Evolutionary conservation across 2,888 invertebrate genomes (phyloP), one percentile per base, ranked within the genome.

Genomic region (Tachina fera): DNA sequence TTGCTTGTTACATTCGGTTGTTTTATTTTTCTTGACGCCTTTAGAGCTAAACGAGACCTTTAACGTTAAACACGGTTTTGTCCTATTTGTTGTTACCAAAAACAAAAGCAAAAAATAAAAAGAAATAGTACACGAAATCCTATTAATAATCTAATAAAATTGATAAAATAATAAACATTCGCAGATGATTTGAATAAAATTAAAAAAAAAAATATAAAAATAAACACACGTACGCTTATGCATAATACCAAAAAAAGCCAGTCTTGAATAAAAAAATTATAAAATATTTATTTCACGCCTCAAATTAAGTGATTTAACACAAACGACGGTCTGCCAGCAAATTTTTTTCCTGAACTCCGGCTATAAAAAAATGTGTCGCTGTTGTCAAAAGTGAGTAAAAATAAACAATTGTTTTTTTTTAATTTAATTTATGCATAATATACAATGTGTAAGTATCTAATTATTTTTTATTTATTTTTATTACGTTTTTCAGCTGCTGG

Each of bases 401-500:
- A 77, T 68, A 16, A 67, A 63, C 47, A 47, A 19, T 53, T 68
- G 49, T 70, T 80, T 79, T 80, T 80, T 16, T 19, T 51, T 31
- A 22, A 2, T 49, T 56, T 80, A 45, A 31, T 86, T 68, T 84
- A 79, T 81, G 83, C 86, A 56, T 87, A 80, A 56, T 87, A 80
- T n/a, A 39, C 10, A 56, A 58, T 16, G 22, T 43, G 47, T 39
- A 70, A 74, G 68, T 80, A 81, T 76, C 67, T 87, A 60, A 87
- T 82, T 51, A 39, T 47, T 51, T 19, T 93, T 16, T 22, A 51
- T 71, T 43, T 71, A n/a, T 49, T 79, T 74, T 31, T 31, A 31
- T 31, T 31, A 31, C 6, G 31, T 31, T 31, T 6, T 31, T 80
- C 81, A 96, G 96, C 90, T 96, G 95, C 90, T 93, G 95, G 92